Evolutionary conservation across 2,888 invertebrate species (phyloP), one percentile per base, ranked within the genome.

Genomic region (Dromius quadrimaculatus): DNA sequence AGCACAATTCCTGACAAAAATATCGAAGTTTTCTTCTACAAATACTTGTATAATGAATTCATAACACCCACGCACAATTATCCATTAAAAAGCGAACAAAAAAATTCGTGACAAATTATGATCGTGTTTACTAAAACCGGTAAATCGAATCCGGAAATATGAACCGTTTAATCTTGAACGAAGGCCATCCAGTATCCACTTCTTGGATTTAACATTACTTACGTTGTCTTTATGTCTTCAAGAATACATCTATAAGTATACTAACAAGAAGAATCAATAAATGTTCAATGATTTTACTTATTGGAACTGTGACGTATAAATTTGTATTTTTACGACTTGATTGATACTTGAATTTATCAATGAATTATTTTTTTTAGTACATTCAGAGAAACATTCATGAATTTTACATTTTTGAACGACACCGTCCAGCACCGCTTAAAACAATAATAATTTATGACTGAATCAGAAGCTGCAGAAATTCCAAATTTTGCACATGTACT

Each of bases 101-200:
- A 43, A 28, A 32, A 15, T 34, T 5, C n/a, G 15, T 15, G 63
- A 28, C 41, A 62, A 62, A 62, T 41, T 41, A 62, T 41, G 43
- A 20, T 41, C 36, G 38, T 63, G 63, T 23, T 63, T 63, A 43
- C 19, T 11, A 23, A 43, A 45, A 63, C 43, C 50, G 50, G 50
- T 54, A 54, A 54, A 54, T 54, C 50, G 50, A 54, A 54, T 54
- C 50, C 50, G 50, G 50, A 54, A 54, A 54, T 54, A 54, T 54
- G 32, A 54, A 54, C 23, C 50, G 28, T 54, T 54, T 54, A 54
- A 54, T 54, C 50, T 23, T 23, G 23, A 8, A 15, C 50, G 23
- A 54, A 54, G 50, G 50, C 28, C 50, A 54, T 47, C 47, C 47
- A 47, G 20, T 47, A 47, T 47, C 47, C 47, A 54, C 50, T 54